Conservation (phyloP, 2,888 invertebrate species). For the Phaonia tiefii region DNA sequence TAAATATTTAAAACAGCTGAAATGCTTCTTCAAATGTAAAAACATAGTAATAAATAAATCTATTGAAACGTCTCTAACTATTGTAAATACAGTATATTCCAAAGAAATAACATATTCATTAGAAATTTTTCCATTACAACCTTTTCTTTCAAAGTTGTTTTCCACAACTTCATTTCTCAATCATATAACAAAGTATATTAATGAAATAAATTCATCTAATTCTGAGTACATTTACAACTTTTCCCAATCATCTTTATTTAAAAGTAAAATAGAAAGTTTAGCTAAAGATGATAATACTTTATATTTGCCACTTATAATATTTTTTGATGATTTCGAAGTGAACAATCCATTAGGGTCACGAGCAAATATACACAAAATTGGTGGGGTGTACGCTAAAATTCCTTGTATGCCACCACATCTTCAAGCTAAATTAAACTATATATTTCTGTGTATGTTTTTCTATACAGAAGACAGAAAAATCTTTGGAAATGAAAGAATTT, state of each 20-base stretch:
- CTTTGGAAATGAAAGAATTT: constrained; percentile 37
- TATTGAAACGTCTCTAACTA: background rate
- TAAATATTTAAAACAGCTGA: background rate
- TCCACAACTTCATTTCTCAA: too few relatives aligned
- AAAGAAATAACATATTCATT: background rate
- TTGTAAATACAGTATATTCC: too few relatives aligned
- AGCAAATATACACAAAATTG: background rate
- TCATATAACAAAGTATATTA: too few relatives aligned
- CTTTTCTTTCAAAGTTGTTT: background rate
- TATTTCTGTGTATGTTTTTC: constrained; percentile 23
- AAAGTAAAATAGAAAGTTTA: background rate
- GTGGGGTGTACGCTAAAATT: background rate
- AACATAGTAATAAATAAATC: background rate
- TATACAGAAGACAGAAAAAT: constrained; percentile 14
- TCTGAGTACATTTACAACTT: too few relatives aligned
- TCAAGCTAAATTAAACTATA: constrained; percentile 13
- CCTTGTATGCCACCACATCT: background rate
- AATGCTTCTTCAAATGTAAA: background rate
- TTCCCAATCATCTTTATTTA: background rate
- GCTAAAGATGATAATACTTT: background rate
- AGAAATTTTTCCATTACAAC: background rate
- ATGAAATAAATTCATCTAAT: too few relatives aligned
- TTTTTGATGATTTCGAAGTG: too few relatives aligned
- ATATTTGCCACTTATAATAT: background rate
- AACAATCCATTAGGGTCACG: too few relatives aligned